Conservation (phyloP, 2,888 invertebrate genomes). For the Drosophila neotestacea region DNA sequence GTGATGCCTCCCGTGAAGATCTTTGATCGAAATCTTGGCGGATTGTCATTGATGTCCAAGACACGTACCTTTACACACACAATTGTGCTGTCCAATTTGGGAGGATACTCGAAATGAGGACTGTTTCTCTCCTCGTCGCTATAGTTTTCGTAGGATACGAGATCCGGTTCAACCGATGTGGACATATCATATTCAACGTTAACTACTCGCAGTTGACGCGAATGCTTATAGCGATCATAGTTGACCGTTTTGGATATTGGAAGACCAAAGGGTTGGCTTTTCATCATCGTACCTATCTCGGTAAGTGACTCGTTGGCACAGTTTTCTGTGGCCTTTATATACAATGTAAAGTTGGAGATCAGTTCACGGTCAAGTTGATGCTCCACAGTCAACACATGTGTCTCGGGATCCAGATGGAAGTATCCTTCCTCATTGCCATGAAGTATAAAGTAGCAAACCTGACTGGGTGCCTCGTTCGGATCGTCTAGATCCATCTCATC, state of each 20-base stretch:
- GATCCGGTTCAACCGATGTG: slow-evolving; percentile 28
- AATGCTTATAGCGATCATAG: slow-evolving; percentile 78
- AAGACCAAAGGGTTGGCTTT: slow-evolving; percentile 18
- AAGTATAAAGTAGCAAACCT: slow-evolving; percentile 97
- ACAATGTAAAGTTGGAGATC: slow-evolving; percentile 88
- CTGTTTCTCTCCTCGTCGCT: slow-evolving; percentile 30
- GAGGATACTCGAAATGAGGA: neutral
- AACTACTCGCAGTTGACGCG: slow-evolving; percentile 63
- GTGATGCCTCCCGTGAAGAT: slow-evolving; percentile 97
- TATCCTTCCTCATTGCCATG: slow-evolving; percentile 91
- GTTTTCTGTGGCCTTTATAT: slow-evolving; percentile 93
- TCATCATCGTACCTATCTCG: slow-evolving; percentile 41
- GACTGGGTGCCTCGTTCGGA: slow-evolving; percentile 91
- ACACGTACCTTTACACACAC: slow-evolving; percentile 90
- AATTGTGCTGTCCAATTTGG: slow-evolving; percentile 88
- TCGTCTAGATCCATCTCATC: slow-evolving; percentile 95
- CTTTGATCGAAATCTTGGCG: slow-evolving; percentile 92
- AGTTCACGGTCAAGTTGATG: slow-evolving; percentile 91
- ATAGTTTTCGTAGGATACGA: slow-evolving; percentile 53
- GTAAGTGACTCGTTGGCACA: slow-evolving; percentile 86
- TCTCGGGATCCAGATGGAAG: slow-evolving; percentile 90
- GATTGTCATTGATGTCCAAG: slow-evolving; percentile 95
- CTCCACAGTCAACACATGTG: slow-evolving; percentile 87
- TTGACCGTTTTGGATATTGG: slow-evolving; percentile 27
- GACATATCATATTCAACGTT: slow-evolving; percentile 39